These are phyloP conservation scores for Criorhina ranunculi DNA, from an alignment of 2,888 invertebrate species.

Conservation along the genomic window DNA sequence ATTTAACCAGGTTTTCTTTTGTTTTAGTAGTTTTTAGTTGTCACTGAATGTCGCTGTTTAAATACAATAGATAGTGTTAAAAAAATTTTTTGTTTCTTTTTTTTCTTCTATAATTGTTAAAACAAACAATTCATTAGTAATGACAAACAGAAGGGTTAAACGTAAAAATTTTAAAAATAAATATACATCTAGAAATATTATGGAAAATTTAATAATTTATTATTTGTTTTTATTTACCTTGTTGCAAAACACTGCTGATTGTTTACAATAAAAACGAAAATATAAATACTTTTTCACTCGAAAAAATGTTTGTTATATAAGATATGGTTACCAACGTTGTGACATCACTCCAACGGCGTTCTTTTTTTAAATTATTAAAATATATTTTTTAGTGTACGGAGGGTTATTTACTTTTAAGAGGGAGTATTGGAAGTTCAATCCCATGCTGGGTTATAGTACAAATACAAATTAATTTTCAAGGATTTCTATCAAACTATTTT, in stretches of 20 bases:
- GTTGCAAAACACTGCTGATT: conserved; percentile 63
- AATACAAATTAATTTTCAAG: not conserved
- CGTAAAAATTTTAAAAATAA: conserved; percentile 15
- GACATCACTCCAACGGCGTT: conserved; percentile 52
- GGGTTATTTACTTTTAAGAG: conserved; percentile 20
- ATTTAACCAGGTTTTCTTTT: conserved; percentile 57
- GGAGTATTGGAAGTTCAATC: not conserved
- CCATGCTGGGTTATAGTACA: conserved; percentile 13
- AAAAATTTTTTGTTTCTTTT: not conserved
- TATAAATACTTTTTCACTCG: conserved; percentile 7
- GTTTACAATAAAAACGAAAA: conserved; percentile 6
- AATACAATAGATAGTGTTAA: conserved; percentile 20
- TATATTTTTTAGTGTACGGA: not conserved
- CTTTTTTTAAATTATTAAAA: conserved; percentile 1
- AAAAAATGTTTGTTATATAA: conserved; percentile 7
- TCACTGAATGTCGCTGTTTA: conserved; percentile 14
- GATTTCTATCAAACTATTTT: not conserved
- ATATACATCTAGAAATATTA: conserved; percentile 54
- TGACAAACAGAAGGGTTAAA: conserved; percentile 53
- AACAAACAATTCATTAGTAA: conserved; percentile 40
- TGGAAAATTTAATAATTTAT: conserved; percentile 23
- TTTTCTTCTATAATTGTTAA: conserved; percentile 32
- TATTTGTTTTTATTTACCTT: conserved; percentile 71
- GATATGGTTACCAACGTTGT: conserved; percentile 36
- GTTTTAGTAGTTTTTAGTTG: conserved; percentile 42